Conservation (phyloP, 2,113 vertebrate genomes). For the Orycteropus afer region DNA sequence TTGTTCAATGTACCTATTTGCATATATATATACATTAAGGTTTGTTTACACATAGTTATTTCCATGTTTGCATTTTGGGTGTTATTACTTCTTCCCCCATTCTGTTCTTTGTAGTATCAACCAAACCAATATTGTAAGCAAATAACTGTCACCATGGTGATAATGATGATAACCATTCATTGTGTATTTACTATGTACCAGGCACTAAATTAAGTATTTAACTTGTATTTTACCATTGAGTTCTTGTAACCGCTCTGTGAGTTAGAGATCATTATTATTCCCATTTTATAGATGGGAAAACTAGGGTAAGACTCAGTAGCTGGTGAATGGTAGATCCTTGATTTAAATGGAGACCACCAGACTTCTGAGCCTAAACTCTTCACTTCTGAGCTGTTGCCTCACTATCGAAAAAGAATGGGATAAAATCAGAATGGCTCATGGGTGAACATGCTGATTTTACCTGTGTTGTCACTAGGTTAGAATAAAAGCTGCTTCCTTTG, state of each 20-base stretch:
- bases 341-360: background rate
- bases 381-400: background rate
- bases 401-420: background rate
- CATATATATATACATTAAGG: background rate
- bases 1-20: background rate
- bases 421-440: background rate
- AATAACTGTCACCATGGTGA: background rate
- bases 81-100: background rate
- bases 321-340: background rate
- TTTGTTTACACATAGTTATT: background rate
- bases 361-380: background rate
- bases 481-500: conserved; percentile 9
- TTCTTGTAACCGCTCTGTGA: background rate
- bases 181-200: background rate
- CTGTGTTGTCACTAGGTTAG: background rate
- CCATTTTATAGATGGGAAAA: background rate
- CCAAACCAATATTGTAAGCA: background rate
- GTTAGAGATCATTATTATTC: background rate
- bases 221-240: background rate
- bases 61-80: background rate
- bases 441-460: background rate
- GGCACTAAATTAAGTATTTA: background rate
- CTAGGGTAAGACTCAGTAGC: background rate
- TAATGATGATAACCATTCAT: background rate
- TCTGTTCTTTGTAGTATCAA: background rate